Conservation (phyloP, 2,797 vertebrate genomes). For the Uromys caudimaculatus region DNA sequence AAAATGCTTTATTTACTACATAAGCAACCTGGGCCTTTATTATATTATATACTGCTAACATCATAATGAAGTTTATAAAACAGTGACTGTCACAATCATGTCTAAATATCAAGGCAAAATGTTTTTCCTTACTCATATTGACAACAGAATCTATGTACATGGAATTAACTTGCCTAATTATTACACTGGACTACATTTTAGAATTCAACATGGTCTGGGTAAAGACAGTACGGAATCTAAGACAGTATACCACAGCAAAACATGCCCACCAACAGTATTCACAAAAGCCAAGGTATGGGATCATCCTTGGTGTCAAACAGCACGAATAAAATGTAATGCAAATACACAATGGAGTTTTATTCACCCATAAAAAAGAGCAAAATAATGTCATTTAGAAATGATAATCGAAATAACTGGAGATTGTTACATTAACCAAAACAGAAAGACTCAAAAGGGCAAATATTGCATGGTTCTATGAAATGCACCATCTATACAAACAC, state of each 20-base stretch:
- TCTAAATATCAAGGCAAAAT: not conserved
- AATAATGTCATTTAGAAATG: not conserved
- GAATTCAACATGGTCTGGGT: not conserved
- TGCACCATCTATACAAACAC: not conserved
- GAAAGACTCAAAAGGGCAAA: not conserved
- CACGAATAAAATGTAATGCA: not conserved
- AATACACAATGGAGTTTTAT: not conserved
- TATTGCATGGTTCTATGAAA: not conserved
- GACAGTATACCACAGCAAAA: not conserved
- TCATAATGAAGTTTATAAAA: not conserved
- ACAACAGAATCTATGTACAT: not conserved
- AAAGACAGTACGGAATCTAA: not conserved
- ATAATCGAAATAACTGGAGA: not conserved
- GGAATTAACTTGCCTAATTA: no score
- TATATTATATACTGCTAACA: not conserved
- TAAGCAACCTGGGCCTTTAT: not conserved
- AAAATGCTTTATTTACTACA: not conserved
- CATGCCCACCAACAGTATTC: not conserved
- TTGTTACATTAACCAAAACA: not conserved
- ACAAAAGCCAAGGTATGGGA: not conserved
- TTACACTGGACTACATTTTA: not conserved
- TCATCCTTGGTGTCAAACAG: not conserved
- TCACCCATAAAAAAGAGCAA: not conserved
- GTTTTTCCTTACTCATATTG: not conserved
- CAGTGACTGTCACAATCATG: not conserved